Percentiles rank a stretch among this genome's conserved stretches.
phyloP scores from a whole-genome alignment of 2,888 invertebrate species.

The Deladenus siricidicola region DNA sequence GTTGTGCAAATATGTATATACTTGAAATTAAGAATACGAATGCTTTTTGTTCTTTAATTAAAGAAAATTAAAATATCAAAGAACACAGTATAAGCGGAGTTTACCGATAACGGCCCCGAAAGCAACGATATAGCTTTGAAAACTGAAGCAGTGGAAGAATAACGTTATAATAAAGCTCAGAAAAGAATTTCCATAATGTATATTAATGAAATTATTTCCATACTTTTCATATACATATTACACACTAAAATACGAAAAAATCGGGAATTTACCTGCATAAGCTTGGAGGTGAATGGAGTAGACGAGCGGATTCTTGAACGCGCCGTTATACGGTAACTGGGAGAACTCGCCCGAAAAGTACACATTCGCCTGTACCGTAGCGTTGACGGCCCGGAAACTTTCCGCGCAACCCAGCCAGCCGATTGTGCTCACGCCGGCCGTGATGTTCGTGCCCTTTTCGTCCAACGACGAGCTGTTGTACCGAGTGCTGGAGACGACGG shows the following conservation, averaged over 20 bases:
- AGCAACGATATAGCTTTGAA: too few species aligned
- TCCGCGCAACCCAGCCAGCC: not conserved
- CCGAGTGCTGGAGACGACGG: too few species aligned
- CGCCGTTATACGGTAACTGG: not conserved
- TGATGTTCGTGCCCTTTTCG: not conserved
- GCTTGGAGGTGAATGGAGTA: constrained; percentile 3
- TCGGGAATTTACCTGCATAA: not conserved
- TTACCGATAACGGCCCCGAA: too few species aligned
- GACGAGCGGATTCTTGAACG: constrained; percentile 1
- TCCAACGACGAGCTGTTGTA: not conserved
- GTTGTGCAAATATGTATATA: not conserved
- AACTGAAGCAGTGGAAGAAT: not conserved
- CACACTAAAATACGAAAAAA: too few species aligned
- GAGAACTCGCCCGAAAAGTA: constrained; percentile 2
- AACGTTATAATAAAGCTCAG: too few species aligned
- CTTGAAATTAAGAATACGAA: too few species aligned
- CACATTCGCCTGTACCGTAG: not conserved
- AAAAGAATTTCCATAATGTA: too few species aligned
- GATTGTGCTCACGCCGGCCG: constrained; percentile 1
- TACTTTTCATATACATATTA: too few species aligned
- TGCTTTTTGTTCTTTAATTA: too few species aligned
- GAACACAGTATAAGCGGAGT: too few species aligned
- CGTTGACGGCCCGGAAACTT: not conserved
- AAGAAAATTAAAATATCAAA: too few species aligned
- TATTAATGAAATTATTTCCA: too few species aligned